These are phyloP conservation scores for Metellina segmentata DNA, from an alignment of 2,888 invertebrate species.

Conservation along the genomic window DNA sequence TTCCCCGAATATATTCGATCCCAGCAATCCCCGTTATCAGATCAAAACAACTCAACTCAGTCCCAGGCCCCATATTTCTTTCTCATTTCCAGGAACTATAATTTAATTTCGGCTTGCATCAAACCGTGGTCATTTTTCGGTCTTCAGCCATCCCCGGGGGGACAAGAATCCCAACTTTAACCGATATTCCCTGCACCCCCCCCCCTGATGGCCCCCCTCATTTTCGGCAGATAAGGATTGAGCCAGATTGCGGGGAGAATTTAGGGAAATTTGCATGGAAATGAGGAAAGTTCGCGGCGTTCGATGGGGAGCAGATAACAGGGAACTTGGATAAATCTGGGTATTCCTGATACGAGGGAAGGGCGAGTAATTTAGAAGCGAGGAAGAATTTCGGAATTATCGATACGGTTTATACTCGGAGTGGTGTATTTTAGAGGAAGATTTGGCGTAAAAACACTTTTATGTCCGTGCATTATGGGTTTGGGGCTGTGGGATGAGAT, in stretches of 20 bases:
- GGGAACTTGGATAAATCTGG: conserved; percentile 21
- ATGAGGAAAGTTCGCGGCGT: conserved; percentile 52
- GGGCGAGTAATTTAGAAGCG: conserved; percentile 9
- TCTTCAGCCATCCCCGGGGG: background rate
- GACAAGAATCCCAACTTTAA: conserved; percentile 17
- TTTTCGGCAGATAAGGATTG: conserved; percentile 36
- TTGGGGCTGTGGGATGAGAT: background rate
- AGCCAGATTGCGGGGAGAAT: conserved; percentile 7
- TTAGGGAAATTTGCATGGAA: conserved; percentile 61
- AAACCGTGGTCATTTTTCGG: conserved; percentile 48
- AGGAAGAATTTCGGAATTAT: conserved; percentile 41
- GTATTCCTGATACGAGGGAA: conserved; percentile 3
- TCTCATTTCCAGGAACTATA: conserved; percentile 10
- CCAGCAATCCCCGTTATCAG: conserved; percentile 4
- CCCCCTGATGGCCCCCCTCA: background rate
- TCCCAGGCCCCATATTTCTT: background rate
- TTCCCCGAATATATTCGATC: too few relatives aligned
- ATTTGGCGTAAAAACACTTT: background rate
- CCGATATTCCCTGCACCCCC: conserved; percentile 24
- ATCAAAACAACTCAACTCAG: conserved; percentile 21
- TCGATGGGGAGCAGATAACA: conserved; percentile 53
- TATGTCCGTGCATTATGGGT: background rate
- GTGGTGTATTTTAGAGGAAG: conserved; percentile 15
- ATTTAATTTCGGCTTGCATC: conserved; percentile 22
- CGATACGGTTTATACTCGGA: background rate